Base-by-base conservation (phyloP, 2,888 invertebrate genomes). In the Crematogaster levior region DNA sequence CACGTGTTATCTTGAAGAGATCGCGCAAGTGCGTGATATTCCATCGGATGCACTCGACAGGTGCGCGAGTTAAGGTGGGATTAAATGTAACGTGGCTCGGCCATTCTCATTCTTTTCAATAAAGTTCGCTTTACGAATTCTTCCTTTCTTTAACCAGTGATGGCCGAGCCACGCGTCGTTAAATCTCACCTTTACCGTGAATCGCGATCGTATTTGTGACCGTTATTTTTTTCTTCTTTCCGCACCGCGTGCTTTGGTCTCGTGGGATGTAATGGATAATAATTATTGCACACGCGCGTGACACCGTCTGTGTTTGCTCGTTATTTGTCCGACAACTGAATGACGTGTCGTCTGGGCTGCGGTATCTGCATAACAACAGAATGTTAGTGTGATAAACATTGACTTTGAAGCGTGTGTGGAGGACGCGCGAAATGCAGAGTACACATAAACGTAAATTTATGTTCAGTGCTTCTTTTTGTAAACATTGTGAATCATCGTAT, bases 251-350 rank as follows among this genome's bases (percentile, higher is more conserved):
- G 15, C 12, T 15, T 6, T 3, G 4, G 12, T 18, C 37, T 40
- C 34, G 24, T 3, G 6, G 12, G 12, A n/a, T 37, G 21, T 27
- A 27, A 37, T 24, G 37, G 66, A 53, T n/a, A 53, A 65, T 65
- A 65, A 75, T 75, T 51, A 53, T 12, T 18, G 48, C 51, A 37
- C 37, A 24, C 18, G 12, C 72, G 30, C 27, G 37, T 27, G 63
- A 74, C 24, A 63, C 48, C 37, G 66, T 77, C 51, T 53, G 53
- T 51, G 53, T 65, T 66, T 40, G 21, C 56, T 56, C 24, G 56
- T 79, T 79, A 56, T 56, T 79, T 56, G 24, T 18, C 40, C n/a
- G 77, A 56, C 56, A 79, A 79, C 68, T 56, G 77, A 79, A 27
- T 68, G 77, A 79, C 77, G 56, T 56, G 27, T 21, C 30, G 77